Base-by-base conservation (phyloP, 2,113 vertebrate species). In the Helogale parvula region DNA sequence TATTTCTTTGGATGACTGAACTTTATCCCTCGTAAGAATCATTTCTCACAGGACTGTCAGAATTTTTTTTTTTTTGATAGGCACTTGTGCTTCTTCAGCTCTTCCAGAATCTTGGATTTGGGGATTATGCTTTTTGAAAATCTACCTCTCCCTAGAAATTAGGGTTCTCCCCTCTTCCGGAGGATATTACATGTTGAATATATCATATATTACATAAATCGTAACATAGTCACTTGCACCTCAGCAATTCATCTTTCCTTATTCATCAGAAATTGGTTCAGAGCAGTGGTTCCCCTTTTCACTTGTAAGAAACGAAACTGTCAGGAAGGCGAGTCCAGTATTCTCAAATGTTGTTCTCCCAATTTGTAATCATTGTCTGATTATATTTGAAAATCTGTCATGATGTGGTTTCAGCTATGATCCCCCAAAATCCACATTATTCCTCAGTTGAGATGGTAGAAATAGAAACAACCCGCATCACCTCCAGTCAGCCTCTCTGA, bases 231-330 rank as follows among this genome's bases (percentile, higher is more conserved):
- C 33, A 45, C 94, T 88, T 95, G 60, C 10, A 38, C 68, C 86
- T 93, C 54, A 96, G 54, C 72, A 74, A 25, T 76, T 83, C 35
- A 9, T 45, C 79, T 81, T 60, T 57, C 23, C 38, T 71, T 68
- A 31, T 54, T 94, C 68, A 50, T 80, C 87, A 87, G 35, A 94
- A 92, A 8, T 86, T 52, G 9, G 41, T 50, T 65, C 38, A 65
- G 41, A 45, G 29, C 21, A 35, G 19, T n/a, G 81, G 60, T 74
- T 93, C 66, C 45, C 29, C 79, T 68, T 93, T 91, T 85, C 17
- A 82, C 19, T 96, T 92, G 65, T 87, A 81, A 92, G 84, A 92
- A 96, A 71, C n/a, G 1, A 81, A 96, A 83, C 57, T 81, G 21
- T 80, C 47, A 50, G 13, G 27, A 79, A 17, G 45, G 17, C 57